Evolutionary conservation across 2,888 invertebrate species (phyloP).

Genomic region (Drosophila sordidapex): DNA sequence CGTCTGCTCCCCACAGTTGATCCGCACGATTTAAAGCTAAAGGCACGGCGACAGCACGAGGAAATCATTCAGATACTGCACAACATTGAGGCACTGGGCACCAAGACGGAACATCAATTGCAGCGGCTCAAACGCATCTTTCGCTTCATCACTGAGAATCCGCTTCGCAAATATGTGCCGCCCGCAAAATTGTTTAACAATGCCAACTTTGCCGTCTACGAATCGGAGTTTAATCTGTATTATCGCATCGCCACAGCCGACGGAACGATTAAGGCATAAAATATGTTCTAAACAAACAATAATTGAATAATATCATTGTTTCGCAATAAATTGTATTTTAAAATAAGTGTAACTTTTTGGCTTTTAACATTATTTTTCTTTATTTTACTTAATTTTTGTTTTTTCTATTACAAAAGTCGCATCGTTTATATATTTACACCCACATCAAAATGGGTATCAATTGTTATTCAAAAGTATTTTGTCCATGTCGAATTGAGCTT

Average conservation of each 20-base stretch:
- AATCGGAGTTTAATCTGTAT: conserved; percentile 84
- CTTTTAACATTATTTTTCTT: conserved; percentile 58
- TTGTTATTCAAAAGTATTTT: conserved; percentile 47
- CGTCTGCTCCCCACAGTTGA: conserved; percentile 71
- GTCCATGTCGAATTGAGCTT: conserved; percentile 54
- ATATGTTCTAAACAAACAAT: neutral
- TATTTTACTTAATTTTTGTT: conserved; percentile 46
- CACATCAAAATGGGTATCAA: conserved; percentile 57
- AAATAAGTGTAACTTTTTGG: conserved; percentile 2
- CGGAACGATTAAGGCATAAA: conserved; percentile 62
- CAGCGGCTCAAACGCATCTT: conserved; percentile 75
- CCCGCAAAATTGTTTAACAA: conserved; percentile 76
- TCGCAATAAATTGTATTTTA: neutral
- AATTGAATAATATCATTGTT: neutral
- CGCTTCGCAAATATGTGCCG: conserved; percentile 82
- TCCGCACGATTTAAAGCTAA: conserved; percentile 68
- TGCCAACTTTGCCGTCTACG: conserved; percentile 81
- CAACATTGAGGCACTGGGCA: conserved; percentile 74
- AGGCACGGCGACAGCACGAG: conserved; percentile 77
- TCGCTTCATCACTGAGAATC: conserved; percentile 81
- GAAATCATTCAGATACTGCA: conserved; percentile 81
- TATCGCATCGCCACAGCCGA: conserved; percentile 84
- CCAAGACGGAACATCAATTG: conserved; percentile 73
- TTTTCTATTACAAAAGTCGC: conserved; percentile 70
- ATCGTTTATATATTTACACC: conserved; percentile 68